phyloP scores from a whole-genome alignment of 2,888 invertebrate genomes.

The Athetis lepigone region DNA sequence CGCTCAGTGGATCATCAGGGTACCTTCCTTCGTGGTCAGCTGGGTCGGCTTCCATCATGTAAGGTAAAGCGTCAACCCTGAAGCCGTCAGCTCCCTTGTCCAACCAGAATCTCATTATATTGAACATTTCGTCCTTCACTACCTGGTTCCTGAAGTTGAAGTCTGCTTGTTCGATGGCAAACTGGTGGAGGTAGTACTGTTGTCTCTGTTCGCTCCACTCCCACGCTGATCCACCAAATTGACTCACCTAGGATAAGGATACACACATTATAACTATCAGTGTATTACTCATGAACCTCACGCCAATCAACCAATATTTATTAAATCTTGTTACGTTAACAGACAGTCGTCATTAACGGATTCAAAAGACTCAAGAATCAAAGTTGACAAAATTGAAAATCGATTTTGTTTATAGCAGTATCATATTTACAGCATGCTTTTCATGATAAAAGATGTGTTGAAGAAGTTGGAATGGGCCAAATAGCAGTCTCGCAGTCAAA shows the following conservation, averaged over 20 bases:
- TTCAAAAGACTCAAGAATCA: constrained; percentile 37
- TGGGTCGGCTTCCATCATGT: constrained; percentile 89
- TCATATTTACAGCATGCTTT: constrained; percentile 19
- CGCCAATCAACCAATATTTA: background rate
- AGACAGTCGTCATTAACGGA: constrained; percentile 34
- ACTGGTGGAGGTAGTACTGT: constrained; percentile 93
- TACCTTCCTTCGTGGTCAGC: constrained; percentile 78
- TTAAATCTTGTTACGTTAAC: constrained; percentile 31
- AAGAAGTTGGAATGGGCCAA: too few relatives aligned
- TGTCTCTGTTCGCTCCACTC: constrained; percentile 91
- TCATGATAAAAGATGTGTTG: constrained; percentile 34
- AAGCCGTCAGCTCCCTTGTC: constrained; percentile 94
- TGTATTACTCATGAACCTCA: too few relatives aligned
- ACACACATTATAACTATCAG: too few relatives aligned
- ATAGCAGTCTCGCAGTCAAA: too few relatives aligned
- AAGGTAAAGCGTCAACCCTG: constrained; percentile 92
- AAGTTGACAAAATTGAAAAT: constrained; percentile 34
- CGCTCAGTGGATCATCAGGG: constrained; percentile 89
- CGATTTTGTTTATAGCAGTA: constrained; percentile 35
- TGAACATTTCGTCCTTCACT: constrained; percentile 88
- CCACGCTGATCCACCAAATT: constrained; percentile 93
- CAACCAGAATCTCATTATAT: constrained; percentile 93
- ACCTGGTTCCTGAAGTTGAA: constrained; percentile 92
- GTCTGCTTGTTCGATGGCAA: constrained; percentile 91
- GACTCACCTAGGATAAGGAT: constrained; percentile 77